Conservation (phyloP, 2,888 invertebrate species). For the Ormyrus rosae region DNA sequence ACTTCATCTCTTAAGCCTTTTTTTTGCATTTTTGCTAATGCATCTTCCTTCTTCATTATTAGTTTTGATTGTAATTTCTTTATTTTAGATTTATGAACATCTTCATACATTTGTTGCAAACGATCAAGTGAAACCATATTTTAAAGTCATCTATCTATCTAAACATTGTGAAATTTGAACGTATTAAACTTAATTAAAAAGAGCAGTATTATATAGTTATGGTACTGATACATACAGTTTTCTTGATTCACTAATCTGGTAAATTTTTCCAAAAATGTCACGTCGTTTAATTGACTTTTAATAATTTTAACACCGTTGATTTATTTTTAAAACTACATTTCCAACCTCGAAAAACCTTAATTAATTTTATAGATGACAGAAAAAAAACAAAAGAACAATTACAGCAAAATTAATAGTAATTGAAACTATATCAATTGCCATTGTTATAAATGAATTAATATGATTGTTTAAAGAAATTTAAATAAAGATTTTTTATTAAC, state of each 20-base stretch:
- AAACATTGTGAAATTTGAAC: neutral
- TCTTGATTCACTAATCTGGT: too few species aligned
- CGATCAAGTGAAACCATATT: slow-evolving; percentile 48
- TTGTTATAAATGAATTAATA: slow-evolving; percentile 40
- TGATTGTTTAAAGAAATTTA: slow-evolving; percentile 37
- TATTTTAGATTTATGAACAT: slow-evolving; percentile 26
- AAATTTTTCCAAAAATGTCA: neutral
- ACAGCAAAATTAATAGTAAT: too few species aligned
- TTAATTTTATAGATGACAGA: too few species aligned
- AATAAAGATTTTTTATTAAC: slow-evolving; percentile 44
- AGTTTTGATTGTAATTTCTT: slow-evolving; percentile 10
- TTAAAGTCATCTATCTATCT: neutral
- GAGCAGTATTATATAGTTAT: too few species aligned
- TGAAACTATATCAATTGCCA: neutral
- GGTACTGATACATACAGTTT: too few species aligned
- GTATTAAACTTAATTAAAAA: too few species aligned
- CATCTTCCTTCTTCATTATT: neutral
- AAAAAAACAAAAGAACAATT: too few species aligned
- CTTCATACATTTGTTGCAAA: slow-evolving; percentile 48
- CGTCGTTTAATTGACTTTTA: neutral
- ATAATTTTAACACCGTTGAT: neutral
- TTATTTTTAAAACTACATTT: neutral
- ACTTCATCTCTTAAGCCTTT: too few species aligned
- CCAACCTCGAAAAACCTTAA: too few species aligned
- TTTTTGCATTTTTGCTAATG: neutral